Base-by-base conservation (phyloP, 2,888 invertebrate species). In the Apodemia hepburni region DNA sequence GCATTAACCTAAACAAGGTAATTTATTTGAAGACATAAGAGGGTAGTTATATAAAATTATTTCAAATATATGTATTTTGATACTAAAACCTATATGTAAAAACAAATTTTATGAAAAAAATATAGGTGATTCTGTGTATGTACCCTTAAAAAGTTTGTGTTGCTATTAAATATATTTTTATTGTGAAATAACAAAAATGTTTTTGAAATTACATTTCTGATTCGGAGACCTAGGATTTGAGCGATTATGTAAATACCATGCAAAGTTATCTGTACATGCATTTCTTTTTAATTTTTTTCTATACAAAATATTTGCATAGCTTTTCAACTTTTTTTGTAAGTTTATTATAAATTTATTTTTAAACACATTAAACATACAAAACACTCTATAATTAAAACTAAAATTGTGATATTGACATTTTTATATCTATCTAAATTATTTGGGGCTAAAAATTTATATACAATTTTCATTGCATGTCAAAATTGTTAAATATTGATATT, bases 331-430 rank as follows among this genome's bases (percentile, higher is more conserved):
- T 54, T 54, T 11, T 54, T 54, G 54, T 54, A 12, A 27, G 18
- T 54, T 27, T 54, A 54, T 54, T 54, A 27, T 54, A 27, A 22
- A 51, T 51, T 51, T 51, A 51, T 22, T 54, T 54, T 54, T 54
- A 27, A 54, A 54, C 54, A 54, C 54, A 54, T 54, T 54, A 54
- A 51, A 54, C 12, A 54, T 54, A 54, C 18, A 22, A 51, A 51
- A 42, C 18, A 51, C 51, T 5, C 42, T 42, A 51, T 51, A 51
- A 12, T 51, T 51, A 54, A 22, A 54, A 54, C 54, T 54, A 54
- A 54, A 54, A 54, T 54, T 54, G 54, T 54, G 54, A 54, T 54
- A 54, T 54, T 54, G 54, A 54, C 54, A 54, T 54, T 54, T 54
- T 27, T 12, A 22, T 22, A 54, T 54, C 54, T 54, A 54, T 54